phyloP scores from a whole-genome alignment of 2,797 vertebrate genomes.

The Sibirionetta formosa region DNA sequence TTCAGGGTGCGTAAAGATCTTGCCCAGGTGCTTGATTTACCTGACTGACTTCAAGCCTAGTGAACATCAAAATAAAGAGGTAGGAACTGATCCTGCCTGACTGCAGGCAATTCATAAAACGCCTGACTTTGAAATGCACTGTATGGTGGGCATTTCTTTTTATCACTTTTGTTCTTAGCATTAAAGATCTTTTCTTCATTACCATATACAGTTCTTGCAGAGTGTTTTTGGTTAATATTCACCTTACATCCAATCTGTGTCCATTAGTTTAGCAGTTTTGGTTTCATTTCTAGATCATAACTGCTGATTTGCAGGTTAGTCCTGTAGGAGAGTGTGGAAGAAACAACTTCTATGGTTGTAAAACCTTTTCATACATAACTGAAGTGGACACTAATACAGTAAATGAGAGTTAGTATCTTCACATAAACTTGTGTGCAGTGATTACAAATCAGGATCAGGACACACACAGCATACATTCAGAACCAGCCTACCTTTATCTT shows the following conservation, averaged over 20 bases:
- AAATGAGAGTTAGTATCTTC: background rate
- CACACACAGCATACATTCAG: background rate
- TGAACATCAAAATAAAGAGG: background rate
- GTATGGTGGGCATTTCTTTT: background rate
- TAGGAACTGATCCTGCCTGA: background rate
- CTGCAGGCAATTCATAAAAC: background rate
- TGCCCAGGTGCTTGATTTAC: background rate
- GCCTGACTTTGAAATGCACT: background rate
- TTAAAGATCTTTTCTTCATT: background rate
- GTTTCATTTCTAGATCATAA: background rate
- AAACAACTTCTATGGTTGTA: background rate
- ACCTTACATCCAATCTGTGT: background rate
- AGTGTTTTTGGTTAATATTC: background rate
- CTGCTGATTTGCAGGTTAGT: background rate
- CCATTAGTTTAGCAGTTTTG: background rate
- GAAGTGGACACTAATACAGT: background rate
- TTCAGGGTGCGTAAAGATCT: background rate
- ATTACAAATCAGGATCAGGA: background rate
- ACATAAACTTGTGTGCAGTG: background rate
- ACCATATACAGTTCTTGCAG: background rate
- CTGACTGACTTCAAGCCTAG: background rate
- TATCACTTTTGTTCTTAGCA: background rate
- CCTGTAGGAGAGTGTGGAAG: background rate
- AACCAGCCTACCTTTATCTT: slow-evolving; percentile 45
- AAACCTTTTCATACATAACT: background rate